phyloP scores from a whole-genome alignment of 1,140 invertebrate genomes.

The Pollicipes pollicipes region DNA sequence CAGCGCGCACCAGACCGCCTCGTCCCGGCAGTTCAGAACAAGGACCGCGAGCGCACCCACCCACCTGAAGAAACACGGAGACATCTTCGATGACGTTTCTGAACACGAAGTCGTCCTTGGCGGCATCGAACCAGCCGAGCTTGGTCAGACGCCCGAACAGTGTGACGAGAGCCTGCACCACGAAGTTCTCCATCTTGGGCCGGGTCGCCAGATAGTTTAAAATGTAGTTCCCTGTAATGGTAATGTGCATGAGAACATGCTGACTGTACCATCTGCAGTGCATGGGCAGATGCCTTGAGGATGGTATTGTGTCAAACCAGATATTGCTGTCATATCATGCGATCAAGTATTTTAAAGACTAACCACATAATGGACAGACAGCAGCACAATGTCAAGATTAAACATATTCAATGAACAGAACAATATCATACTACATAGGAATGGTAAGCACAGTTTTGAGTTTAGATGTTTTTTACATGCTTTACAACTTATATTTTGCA shows the following conservation, averaged over 20 bases:
- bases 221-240: slow-evolving; percentile 64
- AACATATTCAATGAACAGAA: no score
- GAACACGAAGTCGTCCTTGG: slow-evolving; percentile 73
- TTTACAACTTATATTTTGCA: no score
- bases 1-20: no score
- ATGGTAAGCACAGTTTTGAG: no score
- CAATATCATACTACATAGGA: no score
- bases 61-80: slow-evolving; percentile 78
- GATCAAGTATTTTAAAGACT: background rate
- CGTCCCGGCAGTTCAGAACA: no score
- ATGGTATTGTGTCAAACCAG: slow-evolving; percentile 14
- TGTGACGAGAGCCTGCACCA: slow-evolving; percentile 73
- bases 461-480: no score
- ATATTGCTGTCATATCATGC: background rate
- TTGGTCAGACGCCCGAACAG: slow-evolving; percentile 90
- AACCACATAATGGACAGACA: no score
- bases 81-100: slow-evolving; percentile 80
- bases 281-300: slow-evolving; percentile 10
- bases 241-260: no score
- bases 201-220: slow-evolving; percentile 84
- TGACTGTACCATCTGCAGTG: slow-evolving; percentile 13
- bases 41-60: no score
- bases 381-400: no score
- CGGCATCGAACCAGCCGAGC: slow-evolving; percentile 80
- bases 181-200: slow-evolving; percentile 76